Base-by-base conservation (phyloP, 2,888 invertebrate genomes). In the Perdita meconis region DNA sequence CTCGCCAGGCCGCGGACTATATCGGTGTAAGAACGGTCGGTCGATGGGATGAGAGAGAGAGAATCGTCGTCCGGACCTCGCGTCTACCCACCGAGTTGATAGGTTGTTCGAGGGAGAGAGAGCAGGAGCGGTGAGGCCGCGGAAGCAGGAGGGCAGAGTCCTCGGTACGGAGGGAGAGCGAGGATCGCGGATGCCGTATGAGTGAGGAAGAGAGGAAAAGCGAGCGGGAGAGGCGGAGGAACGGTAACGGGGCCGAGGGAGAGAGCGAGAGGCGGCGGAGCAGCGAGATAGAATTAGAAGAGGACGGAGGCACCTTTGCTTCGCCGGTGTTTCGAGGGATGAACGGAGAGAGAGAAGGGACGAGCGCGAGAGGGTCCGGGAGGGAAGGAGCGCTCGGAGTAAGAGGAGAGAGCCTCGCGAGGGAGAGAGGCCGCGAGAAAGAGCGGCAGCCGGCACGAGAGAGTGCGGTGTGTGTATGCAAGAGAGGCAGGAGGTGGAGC, bases 61-160 rank as follows among this genome's bases (percentile, higher is more conserved):
- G 85, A 85, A 90, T 87, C 88, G 87, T 84, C 86, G 90, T 91
- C 92, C 92, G 90, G 89, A 86, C 80, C 89, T 82, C 61, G 82
- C 92, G 92, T 92, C 90, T 89, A 92, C 88, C 92, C 89, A 88
- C 92, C 91, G 91, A 92, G 92, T 92, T 91, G 85, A 85, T 83
- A 85, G 85, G 85, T 82, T 83, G 85, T 82, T 82, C 83, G 85
- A 83, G 83, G 69, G 80, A 83, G 83, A 82, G 83, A 82, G 85
- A 61, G 82, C 61, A 68, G 64, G 68, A 53, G 38, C 16, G 26
- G n/a, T 16, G 69, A 12, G 66, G 30, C 53, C 22, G 75, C 67
- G 53, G 51, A 50, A 78, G 34, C 38, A 47, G 34, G 70, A 70
- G 22, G 57, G 53, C 16, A 38, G 24, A 47, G 26, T n/a, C 40